phyloP scores from a whole-genome alignment of 2,797 vertebrate species.

The Scomberomorus guttatus region DNA sequence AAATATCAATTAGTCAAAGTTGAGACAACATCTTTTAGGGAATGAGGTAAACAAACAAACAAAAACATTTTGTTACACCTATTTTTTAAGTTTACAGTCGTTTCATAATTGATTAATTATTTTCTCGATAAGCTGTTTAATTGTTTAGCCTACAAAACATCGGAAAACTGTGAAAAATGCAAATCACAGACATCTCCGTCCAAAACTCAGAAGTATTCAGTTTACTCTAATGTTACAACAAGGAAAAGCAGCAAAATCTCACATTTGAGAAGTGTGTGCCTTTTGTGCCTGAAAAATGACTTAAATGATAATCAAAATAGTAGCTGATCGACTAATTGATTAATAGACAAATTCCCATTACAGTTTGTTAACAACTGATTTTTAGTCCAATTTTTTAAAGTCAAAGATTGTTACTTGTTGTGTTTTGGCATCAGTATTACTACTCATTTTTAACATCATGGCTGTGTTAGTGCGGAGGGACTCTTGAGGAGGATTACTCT shows the following conservation, averaged over 20 bases:
- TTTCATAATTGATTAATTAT: not conserved
- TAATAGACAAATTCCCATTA: no score
- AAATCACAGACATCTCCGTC: not conserved
- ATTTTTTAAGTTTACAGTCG: no score
- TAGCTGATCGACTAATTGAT: not conserved
- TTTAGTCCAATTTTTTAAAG: not conserved
- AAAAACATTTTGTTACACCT: not conserved
- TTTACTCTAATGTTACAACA: not conserved
- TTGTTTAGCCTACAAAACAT: not conserved
- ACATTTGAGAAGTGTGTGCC: not conserved
- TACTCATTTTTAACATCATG: not conserved
- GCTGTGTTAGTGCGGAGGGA: constrained; percentile 10
- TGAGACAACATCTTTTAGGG: not conserved
- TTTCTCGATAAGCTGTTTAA: not conserved
- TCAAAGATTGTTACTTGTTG: not conserved
- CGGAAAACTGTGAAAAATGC: not conserved
- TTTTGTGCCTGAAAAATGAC: not conserved
- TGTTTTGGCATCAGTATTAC: not conserved
- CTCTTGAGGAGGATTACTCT: constrained; percentile 14
- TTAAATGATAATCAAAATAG: not conserved
- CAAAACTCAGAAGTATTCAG: not conserved
- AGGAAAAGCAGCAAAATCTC: no score
- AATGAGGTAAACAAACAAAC: not conserved
- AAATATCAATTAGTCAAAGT: not conserved
- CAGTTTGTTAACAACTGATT: no score